Base-by-base conservation (phyloP, 2,113 vertebrate genomes). In the Piaya cayana region DNA sequence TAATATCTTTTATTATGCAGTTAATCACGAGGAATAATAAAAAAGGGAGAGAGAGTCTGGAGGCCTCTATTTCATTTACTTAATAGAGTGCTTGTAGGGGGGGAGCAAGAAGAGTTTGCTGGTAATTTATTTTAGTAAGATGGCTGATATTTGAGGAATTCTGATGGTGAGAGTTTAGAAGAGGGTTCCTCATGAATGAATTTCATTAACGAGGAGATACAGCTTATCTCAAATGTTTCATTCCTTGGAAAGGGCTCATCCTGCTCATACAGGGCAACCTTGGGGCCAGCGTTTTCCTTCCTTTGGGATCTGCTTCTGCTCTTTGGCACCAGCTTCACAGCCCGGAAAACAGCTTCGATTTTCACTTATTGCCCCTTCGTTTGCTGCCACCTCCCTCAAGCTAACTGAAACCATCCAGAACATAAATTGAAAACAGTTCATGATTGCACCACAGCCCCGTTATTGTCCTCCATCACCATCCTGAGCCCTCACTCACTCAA, bases 41-140 rank as follows among this genome's bases (percentile, higher is more conserved):
- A 85, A 93, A 95, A 83, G 84, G 94, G n/a, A n/a, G n/a, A 96
- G 92, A 92, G 79, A 84, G 63, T 91, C 83, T 74, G 75, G 92
- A 97, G 68, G 90, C 92, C 92, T 97, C 96, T 96, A 87, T 97
- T 98, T 97, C 94, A 96, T 97, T 96, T 98, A 94, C 87, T 97
- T 98, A 97, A 97, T 87, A 95, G 88, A 96, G 74, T 45, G 10
- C 88, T 96, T 79, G 74, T 90, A 81, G 65, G 45, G 79, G 88
- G 92, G 88, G 89, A 95, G 47, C 14, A 45, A 53, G 42, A 80
- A 59, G 94, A 75, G 72, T 72, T 88, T 86, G 78, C 85, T 93
- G 62, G 90, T 97, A 85, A 95, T 95, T 97, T 96, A 78, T 94
- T 95, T 95, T 71, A 84, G 74, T 69, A 90, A 94, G 80, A 37